Conservation (phyloP, 2,888 invertebrate species). For the Agrotis clavis region DNA sequence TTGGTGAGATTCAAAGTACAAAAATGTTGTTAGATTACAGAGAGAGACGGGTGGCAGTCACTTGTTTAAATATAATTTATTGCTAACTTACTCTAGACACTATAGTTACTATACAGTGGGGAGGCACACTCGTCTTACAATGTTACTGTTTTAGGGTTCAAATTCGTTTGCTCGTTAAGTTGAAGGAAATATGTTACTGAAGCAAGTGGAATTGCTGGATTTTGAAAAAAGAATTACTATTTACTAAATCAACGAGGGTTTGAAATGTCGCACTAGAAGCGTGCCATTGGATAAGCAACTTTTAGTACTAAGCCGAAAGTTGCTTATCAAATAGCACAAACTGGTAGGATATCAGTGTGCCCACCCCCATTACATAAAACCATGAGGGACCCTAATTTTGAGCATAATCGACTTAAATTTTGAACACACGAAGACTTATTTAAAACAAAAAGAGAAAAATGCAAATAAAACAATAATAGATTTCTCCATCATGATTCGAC, state of each 20-base stretch:
- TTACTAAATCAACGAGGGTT: not conserved
- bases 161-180: not conserved
- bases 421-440: conserved; percentile 64
- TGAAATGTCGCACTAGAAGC: not conserved
- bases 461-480: conserved; percentile 49
- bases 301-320: not conserved
- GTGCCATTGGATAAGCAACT: not conserved
- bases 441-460: conserved; percentile 46
- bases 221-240: not conserved
- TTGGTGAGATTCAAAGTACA: conserved; percentile 48
- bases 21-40: not conserved
- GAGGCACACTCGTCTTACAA: conserved; percentile 34
- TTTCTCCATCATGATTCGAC: conserved; percentile 43
- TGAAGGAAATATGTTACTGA: not conserved
- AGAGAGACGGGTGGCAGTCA: conserved; percentile 33
- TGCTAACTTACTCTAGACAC: conserved; percentile 63
- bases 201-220: not conserved
- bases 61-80: conserved; percentile 21
- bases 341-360: conserved; percentile 35
- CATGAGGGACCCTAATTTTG: conserved; percentile 58
- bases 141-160: not conserved
- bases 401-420: conserved; percentile 66
- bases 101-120: conserved; percentile 35
- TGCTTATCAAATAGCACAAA: not conserved
- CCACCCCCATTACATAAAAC: conserved; percentile 46